Evolutionary conservation across 2,113 vertebrate genomes (phyloP).

Genomic region (Megaleporinus macrocephalus): DNA sequence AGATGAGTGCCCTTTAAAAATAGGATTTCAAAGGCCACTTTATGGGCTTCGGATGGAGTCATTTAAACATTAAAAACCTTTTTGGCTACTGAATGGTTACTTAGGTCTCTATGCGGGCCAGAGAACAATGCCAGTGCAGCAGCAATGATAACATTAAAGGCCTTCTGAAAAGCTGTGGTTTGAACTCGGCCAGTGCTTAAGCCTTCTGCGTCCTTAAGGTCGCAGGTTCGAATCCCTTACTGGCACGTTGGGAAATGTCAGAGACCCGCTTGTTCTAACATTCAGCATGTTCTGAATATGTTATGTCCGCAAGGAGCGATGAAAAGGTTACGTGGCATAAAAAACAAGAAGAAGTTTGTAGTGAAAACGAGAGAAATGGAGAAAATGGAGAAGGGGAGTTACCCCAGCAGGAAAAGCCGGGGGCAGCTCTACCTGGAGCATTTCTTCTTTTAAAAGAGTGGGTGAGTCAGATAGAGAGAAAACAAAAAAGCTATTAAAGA

Average conservation of each 20-base stretch:
- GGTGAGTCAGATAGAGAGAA: background rate
- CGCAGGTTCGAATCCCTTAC: background rate
- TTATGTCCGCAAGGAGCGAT: background rate
- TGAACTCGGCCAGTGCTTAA: background rate
- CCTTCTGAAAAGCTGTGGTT: background rate
- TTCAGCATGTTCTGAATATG: background rate
- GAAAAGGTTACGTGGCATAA: background rate
- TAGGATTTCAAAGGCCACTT: background rate
- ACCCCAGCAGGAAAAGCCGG: background rate
- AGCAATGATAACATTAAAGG: background rate
- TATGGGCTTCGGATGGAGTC: background rate
- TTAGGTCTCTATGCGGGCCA: background rate
- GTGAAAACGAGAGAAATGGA: too few species aligned
- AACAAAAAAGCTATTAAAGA: constrained; percentile 22
- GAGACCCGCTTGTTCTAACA: background rate
- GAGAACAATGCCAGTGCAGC: background rate
- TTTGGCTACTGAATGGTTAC: constrained; percentile 1
- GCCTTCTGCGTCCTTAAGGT: background rate
- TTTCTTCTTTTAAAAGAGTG: background rate
- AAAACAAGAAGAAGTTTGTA: background rate
- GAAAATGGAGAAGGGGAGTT: too few species aligned
- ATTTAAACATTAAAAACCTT: constrained; percentile 10
- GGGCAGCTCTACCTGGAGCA: background rate
- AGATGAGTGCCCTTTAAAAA: constrained; percentile 11
- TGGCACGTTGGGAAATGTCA: background rate